Percentiles rank a stretch among this genome's conserved stretches.
Conservation (phyloP, 2,888 invertebrate species). For the Folsomia manolachei region DNA sequence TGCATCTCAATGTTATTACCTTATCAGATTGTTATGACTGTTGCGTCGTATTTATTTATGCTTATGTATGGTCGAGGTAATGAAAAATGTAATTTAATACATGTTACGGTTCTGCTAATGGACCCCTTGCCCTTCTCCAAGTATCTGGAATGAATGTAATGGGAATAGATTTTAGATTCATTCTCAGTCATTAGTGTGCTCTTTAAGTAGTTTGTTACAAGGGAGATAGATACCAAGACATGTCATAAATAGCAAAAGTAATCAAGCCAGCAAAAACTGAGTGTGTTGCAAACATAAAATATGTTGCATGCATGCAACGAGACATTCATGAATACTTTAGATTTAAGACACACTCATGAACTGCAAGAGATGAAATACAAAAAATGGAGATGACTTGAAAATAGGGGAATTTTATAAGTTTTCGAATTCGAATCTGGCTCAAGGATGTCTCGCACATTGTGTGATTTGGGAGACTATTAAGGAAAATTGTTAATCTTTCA, state of each 20-base stretch:
- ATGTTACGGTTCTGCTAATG: background rate
- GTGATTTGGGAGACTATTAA: no score
- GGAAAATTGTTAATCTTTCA: no score
- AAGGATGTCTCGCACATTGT: background rate
- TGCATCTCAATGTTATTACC: background rate
- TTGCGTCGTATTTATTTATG: background rate
- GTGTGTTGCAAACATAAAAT: no score
- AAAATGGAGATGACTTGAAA: no score
- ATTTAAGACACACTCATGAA: background rate
- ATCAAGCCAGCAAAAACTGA: no score
- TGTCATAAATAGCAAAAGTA: no score
- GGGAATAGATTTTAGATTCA: no score
- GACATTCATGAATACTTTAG: background rate
- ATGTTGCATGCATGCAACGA: no score
- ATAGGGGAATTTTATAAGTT: background rate
- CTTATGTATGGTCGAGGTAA: background rate
- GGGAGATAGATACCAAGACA: no score
- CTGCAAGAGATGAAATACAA: background rate
- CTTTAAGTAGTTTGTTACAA: no score
- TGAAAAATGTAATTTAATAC: background rate
- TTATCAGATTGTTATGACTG: background rate
- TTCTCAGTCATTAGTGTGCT: no score
- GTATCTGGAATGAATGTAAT: no score
- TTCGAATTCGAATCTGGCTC: background rate
- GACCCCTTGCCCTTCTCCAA: background rate